These are phyloP conservation scores for Microctonus aethiopoides DNA, from an alignment of 2,888 invertebrate species.

Conservation along the genomic window DNA sequence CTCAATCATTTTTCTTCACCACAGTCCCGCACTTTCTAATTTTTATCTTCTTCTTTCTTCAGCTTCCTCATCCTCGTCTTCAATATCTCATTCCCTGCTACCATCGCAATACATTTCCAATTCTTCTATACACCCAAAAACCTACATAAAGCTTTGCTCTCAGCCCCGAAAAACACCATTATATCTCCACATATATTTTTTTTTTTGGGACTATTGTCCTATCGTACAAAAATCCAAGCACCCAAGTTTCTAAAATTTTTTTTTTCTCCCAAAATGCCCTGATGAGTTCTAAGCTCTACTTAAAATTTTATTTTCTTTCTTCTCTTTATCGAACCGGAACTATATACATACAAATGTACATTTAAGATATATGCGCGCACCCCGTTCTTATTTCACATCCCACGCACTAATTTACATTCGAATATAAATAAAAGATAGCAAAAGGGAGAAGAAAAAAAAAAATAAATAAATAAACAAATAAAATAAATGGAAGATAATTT, in stretches of 20 bases:
- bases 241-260: too few relatives aligned
- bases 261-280: too few relatives aligned
- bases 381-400: background rate
- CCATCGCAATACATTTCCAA: background rate
- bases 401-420: background rate
- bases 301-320: too few relatives aligned
- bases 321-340: background rate
- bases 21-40: slow-evolving; percentile 6
- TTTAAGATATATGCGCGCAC: background rate
- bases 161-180: too few relatives aligned
- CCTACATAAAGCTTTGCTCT: too few relatives aligned
- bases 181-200: too few relatives aligned
- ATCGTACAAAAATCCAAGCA: too few relatives aligned
- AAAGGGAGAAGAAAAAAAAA: too few relatives aligned
- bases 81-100: slow-evolving; percentile 6
- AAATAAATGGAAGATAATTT: background rate
- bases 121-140: too few relatives aligned
- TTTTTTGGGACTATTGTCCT: too few relatives aligned
- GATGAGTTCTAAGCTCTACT: too few relatives aligned
- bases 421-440: background rate
- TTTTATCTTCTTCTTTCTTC: background rate
- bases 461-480: background rate
- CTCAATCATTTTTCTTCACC: slow-evolving; percentile 30
- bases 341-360: background rate
- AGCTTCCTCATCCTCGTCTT: background rate